A percentile compares a stretch with the other conserved stretches of the same genome.
Evolutionary conservation across 2,888 invertebrate species (phyloP).

Genomic region (Poecilus cupreus): DNA sequence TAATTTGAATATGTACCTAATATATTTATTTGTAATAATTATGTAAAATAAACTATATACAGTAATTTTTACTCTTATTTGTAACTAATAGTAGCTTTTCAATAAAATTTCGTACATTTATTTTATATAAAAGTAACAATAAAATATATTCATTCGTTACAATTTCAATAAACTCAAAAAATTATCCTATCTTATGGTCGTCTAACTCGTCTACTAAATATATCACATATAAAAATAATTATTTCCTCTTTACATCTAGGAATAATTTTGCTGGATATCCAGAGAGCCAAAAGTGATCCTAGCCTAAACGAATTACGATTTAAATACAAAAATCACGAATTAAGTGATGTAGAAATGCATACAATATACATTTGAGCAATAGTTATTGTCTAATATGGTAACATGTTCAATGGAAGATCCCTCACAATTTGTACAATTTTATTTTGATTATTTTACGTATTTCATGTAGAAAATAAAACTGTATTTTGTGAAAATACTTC

Average conservation of each 20-base stretch:
- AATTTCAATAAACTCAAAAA: neutral
- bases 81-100: neutral
- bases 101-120: conserved; percentile 22
- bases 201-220: neutral
- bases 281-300: neutral
- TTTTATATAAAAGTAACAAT: conserved; percentile 11
- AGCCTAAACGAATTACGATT: neutral
- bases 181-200: neutral
- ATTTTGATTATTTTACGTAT: too few relatives aligned
- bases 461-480: too few relatives aligned
- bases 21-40: neutral
- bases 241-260: neutral
- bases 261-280: neutral
- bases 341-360: conserved; percentile 1
- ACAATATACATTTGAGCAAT: conserved; percentile 10
- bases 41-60: conserved; percentile 2
- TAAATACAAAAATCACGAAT: conserved; percentile 11
- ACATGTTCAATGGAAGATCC: neutral
- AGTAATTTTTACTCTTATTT: conserved; percentile 2
- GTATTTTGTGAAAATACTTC: too few relatives aligned
- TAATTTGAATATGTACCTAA: conserved; percentile 21
- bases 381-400: neutral
- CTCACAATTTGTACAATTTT: neutral
- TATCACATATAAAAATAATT: conserved; percentile 51
- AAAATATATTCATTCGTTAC: neutral